Conservation (phyloP, 2,113 vertebrate genomes). For the Oryzias melastigma region DNA sequence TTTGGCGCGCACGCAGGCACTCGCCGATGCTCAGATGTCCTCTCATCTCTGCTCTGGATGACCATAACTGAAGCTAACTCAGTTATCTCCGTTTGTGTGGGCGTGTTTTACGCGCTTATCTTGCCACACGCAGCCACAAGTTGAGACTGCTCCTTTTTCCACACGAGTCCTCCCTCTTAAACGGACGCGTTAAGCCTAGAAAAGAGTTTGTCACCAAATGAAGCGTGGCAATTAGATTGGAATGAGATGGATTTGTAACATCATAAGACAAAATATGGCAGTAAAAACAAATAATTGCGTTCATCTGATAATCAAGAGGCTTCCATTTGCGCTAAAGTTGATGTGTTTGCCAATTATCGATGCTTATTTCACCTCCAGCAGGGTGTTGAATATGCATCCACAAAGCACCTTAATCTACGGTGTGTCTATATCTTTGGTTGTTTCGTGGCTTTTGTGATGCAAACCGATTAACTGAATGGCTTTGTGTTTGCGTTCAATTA, state of each 20-base stretch:
- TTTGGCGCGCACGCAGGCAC: background rate
- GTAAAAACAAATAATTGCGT: conserved; percentile 29
- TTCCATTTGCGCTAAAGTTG: conserved; percentile 50
- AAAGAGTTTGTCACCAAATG: conserved; percentile 23
- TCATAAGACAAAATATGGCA: conserved; percentile 12
- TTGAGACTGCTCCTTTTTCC: conserved; percentile 12
- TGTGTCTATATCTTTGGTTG: conserved; percentile 50
- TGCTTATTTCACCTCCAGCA: conserved; percentile 72
- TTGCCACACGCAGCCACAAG: conserved; percentile 12
- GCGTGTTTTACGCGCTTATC: conserved; percentile 10
- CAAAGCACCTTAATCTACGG: conserved; percentile 63
- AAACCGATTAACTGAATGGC: conserved; percentile 63
- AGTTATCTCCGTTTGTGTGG: background rate
- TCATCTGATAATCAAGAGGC: conserved; percentile 37
- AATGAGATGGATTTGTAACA: conserved; percentile 29
- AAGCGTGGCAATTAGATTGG: conserved; percentile 27
- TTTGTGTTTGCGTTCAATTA: conserved; percentile 66
- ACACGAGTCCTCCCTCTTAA: conserved; percentile 6
- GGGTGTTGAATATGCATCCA: conserved; percentile 71
- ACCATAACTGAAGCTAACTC: background rate
- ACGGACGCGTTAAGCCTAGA: conserved; percentile 23
- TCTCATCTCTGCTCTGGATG: background rate
- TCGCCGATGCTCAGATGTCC: background rate
- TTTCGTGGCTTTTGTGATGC: conserved; percentile 70
- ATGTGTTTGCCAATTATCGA: conserved; percentile 47